Conservation (phyloP, 2,797 vertebrate species). For the Anguilla anguilla region DNA sequence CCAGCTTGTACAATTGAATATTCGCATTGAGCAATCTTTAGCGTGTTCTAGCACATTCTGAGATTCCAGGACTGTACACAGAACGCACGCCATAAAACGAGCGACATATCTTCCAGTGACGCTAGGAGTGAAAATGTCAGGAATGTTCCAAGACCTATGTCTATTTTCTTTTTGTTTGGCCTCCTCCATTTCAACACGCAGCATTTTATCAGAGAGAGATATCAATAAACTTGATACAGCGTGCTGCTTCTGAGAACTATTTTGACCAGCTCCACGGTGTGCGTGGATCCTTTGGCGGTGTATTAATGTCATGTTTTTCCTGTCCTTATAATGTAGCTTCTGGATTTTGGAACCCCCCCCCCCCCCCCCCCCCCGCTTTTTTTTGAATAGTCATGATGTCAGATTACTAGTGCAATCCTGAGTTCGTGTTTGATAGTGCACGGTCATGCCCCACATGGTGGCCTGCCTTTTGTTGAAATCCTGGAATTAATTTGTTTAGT, state of each 20-base stretch:
- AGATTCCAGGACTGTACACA: not conserved
- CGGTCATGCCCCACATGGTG: not conserved
- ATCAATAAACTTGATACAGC: not conserved
- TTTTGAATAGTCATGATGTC: not conserved
- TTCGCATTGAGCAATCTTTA: not conserved
- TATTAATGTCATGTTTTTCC: not conserved
- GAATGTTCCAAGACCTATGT: not conserved
- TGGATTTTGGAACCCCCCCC: not conserved
- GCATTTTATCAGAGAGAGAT: not conserved
- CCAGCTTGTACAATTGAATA: not conserved
- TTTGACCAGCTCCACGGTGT: not conserved
- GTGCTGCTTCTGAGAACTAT: not conserved
- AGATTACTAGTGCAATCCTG: not conserved
- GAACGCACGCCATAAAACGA: not conserved
- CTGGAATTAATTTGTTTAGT: not conserved
- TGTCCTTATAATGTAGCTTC: not conserved
- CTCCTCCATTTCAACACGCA: not conserved
- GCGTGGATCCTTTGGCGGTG: not conserved
- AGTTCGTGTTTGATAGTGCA: not conserved
- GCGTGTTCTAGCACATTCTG: constrained; percentile 8
- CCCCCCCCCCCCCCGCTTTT: not conserved
- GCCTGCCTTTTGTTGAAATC: not conserved
- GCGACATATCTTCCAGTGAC: not conserved
- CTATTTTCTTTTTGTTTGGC: not conserved
- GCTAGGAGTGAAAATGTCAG: not conserved